Conservation (phyloP, 2,113 vertebrate genomes). For the Podiceps cristatus region DNA sequence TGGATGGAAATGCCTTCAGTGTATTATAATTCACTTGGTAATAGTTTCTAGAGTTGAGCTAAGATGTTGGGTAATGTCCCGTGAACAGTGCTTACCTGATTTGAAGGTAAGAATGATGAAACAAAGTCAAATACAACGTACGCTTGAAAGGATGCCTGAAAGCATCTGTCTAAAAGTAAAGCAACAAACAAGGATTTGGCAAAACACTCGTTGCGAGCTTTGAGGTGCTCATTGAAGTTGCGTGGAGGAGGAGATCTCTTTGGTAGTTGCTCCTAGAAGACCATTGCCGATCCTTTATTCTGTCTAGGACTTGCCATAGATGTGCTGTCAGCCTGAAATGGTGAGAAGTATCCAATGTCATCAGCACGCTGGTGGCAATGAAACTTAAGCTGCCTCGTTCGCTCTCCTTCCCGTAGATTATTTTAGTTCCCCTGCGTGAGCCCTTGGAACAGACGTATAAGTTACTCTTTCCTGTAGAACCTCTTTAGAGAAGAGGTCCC, state of each 20-base stretch:
- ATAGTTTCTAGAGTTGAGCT: not conserved
- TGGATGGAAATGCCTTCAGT: not conserved
- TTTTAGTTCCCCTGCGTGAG: not conserved
- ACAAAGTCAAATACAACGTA: not conserved
- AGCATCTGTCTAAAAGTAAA: not conserved
- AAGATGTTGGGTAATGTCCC: not conserved
- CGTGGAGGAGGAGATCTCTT: not conserved
- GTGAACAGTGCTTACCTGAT: accelerated
- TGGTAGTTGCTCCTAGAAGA: not conserved
- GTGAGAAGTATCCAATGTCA: not conserved
- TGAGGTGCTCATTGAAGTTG: not conserved
- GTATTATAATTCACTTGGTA: not conserved
- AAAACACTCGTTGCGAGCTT: accelerated
- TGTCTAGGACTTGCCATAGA: not conserved
- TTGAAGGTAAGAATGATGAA: not conserved
- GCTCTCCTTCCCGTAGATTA: not conserved
- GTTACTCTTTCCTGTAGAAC: not conserved
- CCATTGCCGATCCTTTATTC: not conserved
- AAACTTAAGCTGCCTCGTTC: not conserved
- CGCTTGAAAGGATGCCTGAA: not conserved
- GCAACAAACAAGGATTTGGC: not conserved
- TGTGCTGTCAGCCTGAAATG: not conserved
- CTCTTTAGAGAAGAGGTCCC: not conserved
- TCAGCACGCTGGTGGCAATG: not conserved
- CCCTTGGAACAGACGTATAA: not conserved